Evolutionary conservation across 2,888 invertebrate species (phyloP).

Genomic region (Drosophila helvetica): DNA sequence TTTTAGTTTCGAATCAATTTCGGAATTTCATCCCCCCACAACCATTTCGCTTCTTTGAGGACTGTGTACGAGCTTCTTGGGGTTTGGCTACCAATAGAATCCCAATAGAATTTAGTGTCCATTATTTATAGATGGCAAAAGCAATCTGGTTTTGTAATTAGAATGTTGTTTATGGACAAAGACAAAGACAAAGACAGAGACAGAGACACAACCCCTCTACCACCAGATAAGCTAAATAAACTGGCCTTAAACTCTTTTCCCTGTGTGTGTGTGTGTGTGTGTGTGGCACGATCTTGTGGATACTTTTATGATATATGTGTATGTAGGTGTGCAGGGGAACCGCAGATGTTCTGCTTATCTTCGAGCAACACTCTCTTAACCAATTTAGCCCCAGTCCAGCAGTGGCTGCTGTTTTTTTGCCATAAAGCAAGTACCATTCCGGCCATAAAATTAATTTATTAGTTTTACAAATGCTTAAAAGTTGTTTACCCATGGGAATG

Average conservation of each 20-base stretch:
- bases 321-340: neutral
- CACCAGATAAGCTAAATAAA: constrained; percentile 2
- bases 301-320: constrained; percentile 19
- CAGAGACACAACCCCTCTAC: neutral
- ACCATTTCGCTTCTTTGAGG: neutral
- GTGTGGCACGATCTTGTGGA: neutral
- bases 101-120: neutral
- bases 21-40: neutral
- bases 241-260: constrained; percentile 22
- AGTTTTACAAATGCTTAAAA: constrained; percentile 62
- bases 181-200: neutral
- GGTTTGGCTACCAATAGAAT: neutral
- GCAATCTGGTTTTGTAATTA: constrained; percentile 32
- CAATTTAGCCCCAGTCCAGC: constrained; percentile 23
- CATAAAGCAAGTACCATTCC: constrained; percentile 48
- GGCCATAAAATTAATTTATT: constrained; percentile 69
- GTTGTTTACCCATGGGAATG: constrained; percentile 56
- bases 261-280: neutral
- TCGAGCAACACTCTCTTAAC: neutral
- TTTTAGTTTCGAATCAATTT: constrained; percentile 2
- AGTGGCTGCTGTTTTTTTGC: constrained; percentile 30
- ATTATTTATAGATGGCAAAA: constrained; percentile 6
- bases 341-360: constrained; percentile 47
- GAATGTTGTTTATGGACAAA: constrained; percentile 29
- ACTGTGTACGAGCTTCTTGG: constrained; percentile 22